These are phyloP conservation scores for Melieria omissa DNA, from an alignment of 2,888 invertebrate species.

Conservation along the genomic window DNA sequence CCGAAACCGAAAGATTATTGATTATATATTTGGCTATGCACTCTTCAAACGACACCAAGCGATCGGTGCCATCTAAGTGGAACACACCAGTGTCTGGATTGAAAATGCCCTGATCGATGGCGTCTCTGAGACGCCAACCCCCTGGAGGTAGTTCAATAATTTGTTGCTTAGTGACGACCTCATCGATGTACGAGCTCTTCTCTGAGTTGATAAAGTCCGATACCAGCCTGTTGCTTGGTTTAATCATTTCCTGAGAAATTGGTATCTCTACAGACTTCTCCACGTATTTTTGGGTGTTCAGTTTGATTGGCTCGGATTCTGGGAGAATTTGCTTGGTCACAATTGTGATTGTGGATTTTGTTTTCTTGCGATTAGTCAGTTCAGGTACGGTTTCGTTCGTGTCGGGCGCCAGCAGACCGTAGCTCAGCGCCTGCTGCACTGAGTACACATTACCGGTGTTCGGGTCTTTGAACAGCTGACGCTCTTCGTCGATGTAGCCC, in stretches of 20 bases:
- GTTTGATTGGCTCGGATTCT: slow-evolving; percentile 59
- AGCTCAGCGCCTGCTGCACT: slow-evolving; percentile 81
- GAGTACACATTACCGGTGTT: slow-evolving; percentile 78
- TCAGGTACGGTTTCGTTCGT: slow-evolving; percentile 68
- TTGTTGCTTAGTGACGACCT: slow-evolving; percentile 71
- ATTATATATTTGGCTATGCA: slow-evolving; percentile 88
- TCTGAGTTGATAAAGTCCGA: slow-evolving; percentile 67
- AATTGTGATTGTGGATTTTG: slow-evolving; percentile 71
- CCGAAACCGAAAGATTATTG: slow-evolving; percentile 83
- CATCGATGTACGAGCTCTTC: slow-evolving; percentile 66
- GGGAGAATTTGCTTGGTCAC: slow-evolving; percentile 70
- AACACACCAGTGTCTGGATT: slow-evolving; percentile 87
- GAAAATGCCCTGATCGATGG: slow-evolving; percentile 83
- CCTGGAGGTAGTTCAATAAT: slow-evolving; percentile 83
- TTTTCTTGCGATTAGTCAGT: slow-evolving; percentile 66
- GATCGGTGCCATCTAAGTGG: slow-evolving; percentile 86
- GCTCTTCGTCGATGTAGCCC: slow-evolving; percentile 83
- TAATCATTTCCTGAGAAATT: slow-evolving; percentile 55
- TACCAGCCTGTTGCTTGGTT: slow-evolving; percentile 65
- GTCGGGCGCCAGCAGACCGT: slow-evolving; percentile 76
- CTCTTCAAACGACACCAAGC: slow-evolving; percentile 85
- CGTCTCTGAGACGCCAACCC: slow-evolving; percentile 86
- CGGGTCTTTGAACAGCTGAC: slow-evolving; percentile 82
- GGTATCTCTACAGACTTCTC: slow-evolving; percentile 64
- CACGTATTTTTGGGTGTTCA: slow-evolving; percentile 58